These are phyloP conservation scores for Octodonta nipae DNA, from an alignment of 2,888 invertebrate genomes.

Conservation along the genomic window DNA sequence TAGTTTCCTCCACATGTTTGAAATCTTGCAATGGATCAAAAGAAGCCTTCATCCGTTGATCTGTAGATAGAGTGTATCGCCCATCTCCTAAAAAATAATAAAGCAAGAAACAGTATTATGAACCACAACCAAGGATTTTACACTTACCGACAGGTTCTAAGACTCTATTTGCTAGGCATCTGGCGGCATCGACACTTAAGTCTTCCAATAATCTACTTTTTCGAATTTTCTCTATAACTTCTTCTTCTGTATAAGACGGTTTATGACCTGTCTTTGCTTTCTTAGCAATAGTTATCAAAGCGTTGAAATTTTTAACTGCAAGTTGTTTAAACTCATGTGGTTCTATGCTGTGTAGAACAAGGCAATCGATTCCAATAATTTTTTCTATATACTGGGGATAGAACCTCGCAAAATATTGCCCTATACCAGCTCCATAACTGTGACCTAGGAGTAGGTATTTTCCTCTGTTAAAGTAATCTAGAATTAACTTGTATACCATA, in stretches of 20 bases:
- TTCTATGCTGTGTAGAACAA: conserved; percentile 23
- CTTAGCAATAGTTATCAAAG: conserved; percentile 24
- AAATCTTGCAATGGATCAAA: conserved; percentile 18
- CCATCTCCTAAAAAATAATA: neutral
- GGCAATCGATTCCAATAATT: conserved; percentile 36
- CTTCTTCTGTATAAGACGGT: conserved; percentile 35
- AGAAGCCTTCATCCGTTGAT: neutral
- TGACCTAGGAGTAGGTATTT: conserved; percentile 28
- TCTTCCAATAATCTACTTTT: conserved; percentile 28
- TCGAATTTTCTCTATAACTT: conserved; percentile 38
- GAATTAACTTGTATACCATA: conserved; percentile 24
- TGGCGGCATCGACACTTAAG: conserved; percentile 37
- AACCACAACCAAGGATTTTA: conserved; percentile 22
- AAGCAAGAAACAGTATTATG: neutral
- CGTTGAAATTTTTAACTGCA: neutral
- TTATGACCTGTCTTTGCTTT: conserved; percentile 17
- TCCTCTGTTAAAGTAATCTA: conserved; percentile 24
- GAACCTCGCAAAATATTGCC: conserved; percentile 28
- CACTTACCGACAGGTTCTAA: conserved; percentile 32
- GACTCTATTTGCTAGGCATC: conserved; percentile 38
- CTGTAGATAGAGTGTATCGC: neutral
- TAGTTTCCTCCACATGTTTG: conserved; percentile 26
- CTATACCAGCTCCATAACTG: conserved; percentile 40
- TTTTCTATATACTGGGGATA: conserved; percentile 35
- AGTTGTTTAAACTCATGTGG: conserved; percentile 3